Conservation (phyloP, 1,140 invertebrate species). For the Camponotus floridanus region DNA sequence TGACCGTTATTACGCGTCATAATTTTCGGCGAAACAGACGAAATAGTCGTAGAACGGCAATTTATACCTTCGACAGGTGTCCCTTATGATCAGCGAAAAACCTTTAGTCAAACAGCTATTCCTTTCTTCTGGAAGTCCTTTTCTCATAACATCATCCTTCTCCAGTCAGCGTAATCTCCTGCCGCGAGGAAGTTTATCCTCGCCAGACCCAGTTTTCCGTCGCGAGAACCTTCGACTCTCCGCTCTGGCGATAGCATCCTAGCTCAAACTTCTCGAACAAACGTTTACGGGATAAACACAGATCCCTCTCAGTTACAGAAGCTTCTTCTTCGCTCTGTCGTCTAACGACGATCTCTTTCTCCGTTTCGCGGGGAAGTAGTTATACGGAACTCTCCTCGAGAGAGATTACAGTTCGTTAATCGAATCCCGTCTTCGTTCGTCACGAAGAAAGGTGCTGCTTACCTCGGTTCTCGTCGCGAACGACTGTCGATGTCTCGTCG, state of each 20-base stretch:
- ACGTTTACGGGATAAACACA: slow-evolving; percentile 36
- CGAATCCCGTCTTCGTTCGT: slow-evolving; percentile 14
- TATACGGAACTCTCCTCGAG: not conserved
- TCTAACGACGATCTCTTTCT: not conserved
- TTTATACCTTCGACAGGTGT: not conserved
- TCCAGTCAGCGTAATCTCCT: slow-evolving; percentile 35
- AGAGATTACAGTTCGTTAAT: slow-evolving; percentile 31
- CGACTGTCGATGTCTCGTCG: not conserved
- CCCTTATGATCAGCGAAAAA: not conserved
- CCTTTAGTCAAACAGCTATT: not conserved
- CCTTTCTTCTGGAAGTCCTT: not conserved
- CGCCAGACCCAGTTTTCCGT: slow-evolving; percentile 19
- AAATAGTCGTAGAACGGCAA: not conserved
- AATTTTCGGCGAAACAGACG: not conserved
- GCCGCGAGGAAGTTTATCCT: slow-evolving; percentile 24
- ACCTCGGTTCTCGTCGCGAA: slow-evolving; percentile 16
- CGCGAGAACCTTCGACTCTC: not conserved
- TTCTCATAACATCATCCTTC: not conserved
- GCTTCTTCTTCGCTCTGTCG: not conserved
- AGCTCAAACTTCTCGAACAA: slow-evolving; percentile 1
- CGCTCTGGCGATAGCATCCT: not conserved
- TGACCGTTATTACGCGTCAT: slow-evolving; percentile 16
- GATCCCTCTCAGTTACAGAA: slow-evolving; percentile 16
- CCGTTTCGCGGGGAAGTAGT: not conserved
- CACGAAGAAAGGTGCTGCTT: not conserved